These are phyloP conservation scores for Calyptomena viridis DNA, from an alignment of 2,113 vertebrate species.

Conservation along the genomic window DNA sequence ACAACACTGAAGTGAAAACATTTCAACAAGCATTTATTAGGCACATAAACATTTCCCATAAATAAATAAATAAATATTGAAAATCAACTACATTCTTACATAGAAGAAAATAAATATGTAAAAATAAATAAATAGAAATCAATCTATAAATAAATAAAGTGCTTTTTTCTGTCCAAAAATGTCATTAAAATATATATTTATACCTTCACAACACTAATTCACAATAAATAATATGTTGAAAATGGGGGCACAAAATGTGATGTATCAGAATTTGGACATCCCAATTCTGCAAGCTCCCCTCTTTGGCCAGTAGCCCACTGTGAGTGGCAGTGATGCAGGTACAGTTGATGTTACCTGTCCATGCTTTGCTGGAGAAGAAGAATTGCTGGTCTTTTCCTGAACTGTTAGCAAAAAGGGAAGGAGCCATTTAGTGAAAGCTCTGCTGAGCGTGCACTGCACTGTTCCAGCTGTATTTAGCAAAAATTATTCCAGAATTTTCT, in stretches of 20 bases:
- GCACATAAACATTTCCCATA: not conserved
- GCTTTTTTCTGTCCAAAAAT: not conserved
- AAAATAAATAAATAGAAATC: not conserved
- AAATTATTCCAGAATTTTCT: not conserved
- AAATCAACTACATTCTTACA: not conserved
- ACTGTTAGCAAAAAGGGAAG: not conserved
- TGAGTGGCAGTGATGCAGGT: not conserved
- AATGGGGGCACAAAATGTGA: not conserved
- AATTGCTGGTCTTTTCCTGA: not conserved
- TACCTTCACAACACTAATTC: not conserved
- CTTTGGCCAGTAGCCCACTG: not conserved
- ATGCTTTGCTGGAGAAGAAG: not conserved
- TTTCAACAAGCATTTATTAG: slow-evolving; percentile 23
- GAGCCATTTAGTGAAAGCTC: not conserved
- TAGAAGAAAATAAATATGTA: not conserved
- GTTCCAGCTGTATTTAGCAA: not conserved
- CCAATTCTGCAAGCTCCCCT: not conserved
- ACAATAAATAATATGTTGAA: not conserved
- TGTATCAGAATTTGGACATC: not conserved
- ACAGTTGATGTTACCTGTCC: not conserved
- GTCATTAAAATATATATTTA: not conserved
- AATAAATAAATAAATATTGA: not conserved
- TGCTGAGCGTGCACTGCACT: not conserved
- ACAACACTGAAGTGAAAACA: not conserved
- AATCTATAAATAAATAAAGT: not conserved